These are phyloP conservation scores for Acromyrmex charruanus DNA, from an alignment of 1,140 invertebrate genomes.

Conservation along the genomic window DNA sequence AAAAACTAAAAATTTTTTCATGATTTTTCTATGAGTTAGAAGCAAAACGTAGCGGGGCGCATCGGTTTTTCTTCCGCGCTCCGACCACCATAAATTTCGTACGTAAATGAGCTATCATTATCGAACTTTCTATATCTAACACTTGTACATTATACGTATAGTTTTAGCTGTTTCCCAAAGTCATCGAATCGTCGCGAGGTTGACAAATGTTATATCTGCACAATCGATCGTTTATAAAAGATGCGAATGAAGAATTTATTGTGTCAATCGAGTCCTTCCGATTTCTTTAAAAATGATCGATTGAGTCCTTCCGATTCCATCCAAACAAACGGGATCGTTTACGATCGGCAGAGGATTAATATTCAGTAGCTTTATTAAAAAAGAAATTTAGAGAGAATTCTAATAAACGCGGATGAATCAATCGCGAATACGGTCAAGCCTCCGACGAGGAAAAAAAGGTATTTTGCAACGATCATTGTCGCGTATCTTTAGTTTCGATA, in stretches of 20 bases:
- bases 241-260: background rate
- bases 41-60: conserved; percentile 55
- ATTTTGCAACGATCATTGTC: conserved; percentile 37
- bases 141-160: conserved; percentile 57
- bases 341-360: background rate
- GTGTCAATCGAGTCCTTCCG: background rate
- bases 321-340: background rate
- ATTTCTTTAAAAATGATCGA: background rate
- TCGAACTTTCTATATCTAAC: conserved; percentile 62
- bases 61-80: conserved; percentile 55
- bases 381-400: background rate
- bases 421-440: conserved; percentile 28
- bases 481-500: conserved; percentile 26
- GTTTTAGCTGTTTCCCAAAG: conserved; percentile 59
- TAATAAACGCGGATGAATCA: background rate
- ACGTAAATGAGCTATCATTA: conserved; percentile 53
- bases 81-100: conserved; percentile 49
- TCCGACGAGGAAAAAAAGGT: background rate
- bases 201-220: background rate
- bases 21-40: conserved; percentile 77
- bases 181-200: conserved; percentile 61
- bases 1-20: conserved; percentile 64
- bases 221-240: conserved; percentile 18
- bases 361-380: background rate
- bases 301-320: conserved; percentile 7